Conservation (phyloP, 2,888 invertebrate genomes). For the Caenorhabditis panamensis region DNA sequence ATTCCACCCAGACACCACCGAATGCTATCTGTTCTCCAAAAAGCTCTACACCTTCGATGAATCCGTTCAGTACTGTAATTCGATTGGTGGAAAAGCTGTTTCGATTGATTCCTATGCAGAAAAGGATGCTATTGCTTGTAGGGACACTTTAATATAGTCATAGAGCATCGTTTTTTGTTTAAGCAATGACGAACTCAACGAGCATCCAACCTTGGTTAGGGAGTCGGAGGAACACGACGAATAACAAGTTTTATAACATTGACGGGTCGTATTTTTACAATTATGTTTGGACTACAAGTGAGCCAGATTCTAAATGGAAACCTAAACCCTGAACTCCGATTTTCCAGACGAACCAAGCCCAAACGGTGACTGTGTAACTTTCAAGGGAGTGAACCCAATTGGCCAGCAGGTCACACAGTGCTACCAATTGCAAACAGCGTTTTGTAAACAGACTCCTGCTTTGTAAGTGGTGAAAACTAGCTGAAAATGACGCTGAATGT, state of each 20-base stretch:
- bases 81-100: constrained; percentile 42
- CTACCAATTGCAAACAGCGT: constrained; percentile 54
- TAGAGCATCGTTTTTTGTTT: background rate
- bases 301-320: background rate
- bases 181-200: constrained; percentile 33
- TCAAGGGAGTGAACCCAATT: constrained; percentile 7
- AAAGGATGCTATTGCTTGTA: constrained; percentile 27
- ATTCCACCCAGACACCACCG: constrained; percentile 27
- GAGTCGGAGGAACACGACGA: constrained; percentile 42
- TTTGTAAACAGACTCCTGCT: constrained; percentile 51
- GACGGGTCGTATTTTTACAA: constrained; percentile 41
- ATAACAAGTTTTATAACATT: constrained; percentile 37
- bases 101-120: constrained; percentile 23
- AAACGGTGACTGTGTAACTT: constrained; percentile 52
- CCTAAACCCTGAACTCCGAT: background rate
- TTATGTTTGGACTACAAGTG: constrained; percentile 46
- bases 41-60: constrained; percentile 47
- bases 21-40: constrained; percentile 32
- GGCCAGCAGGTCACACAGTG: constrained; percentile 54
- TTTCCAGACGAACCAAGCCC: constrained; percentile 32
- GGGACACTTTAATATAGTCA: background rate
- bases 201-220: constrained; percentile 44
- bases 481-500: background rate
- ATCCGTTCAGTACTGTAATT: constrained; percentile 28
- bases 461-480: constrained; percentile 19